Evolutionary conservation across 1,140 invertebrate species (phyloP).

Genomic region (Probaryconus sp.): DNA sequence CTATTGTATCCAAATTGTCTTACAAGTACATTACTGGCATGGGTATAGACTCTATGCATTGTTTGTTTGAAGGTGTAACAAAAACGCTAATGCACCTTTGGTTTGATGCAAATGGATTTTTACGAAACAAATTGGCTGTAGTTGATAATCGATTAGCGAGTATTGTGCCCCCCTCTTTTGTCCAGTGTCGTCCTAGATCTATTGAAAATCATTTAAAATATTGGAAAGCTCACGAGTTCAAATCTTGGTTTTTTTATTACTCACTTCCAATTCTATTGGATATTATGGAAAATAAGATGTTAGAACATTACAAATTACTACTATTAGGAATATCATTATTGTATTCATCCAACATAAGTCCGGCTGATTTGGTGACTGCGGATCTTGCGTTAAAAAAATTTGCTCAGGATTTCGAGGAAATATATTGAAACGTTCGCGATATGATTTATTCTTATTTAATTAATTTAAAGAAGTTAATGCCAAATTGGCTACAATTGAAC

Average conservation of each 20-base stretch:
- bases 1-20: conserved; percentile 2
- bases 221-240: conserved; percentile 28
- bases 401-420: conserved; percentile 22
- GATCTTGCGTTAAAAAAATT: conserved; percentile 49
- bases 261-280: conserved; percentile 14
- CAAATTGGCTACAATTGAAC: too few species aligned
- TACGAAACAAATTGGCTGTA: conserved; percentile 1
- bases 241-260: conserved; percentile 34
- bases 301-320: background rate
- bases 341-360: background rate
- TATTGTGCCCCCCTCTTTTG: conserved; percentile 22
- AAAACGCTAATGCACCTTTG: conserved; percentile 35
- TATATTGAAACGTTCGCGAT: too few species aligned
- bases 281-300: background rate
- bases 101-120: conserved; percentile 19
- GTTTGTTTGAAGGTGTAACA: conserved; percentile 20
- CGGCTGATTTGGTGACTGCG: background rate
- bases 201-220: conserved; percentile 2
- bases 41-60: conserved; percentile 25
- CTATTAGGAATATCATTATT: background rate
- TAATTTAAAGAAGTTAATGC: too few species aligned
- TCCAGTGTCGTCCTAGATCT: conserved; percentile 7
- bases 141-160: conserved; percentile 20
- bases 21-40: background rate
- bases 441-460: too few species aligned